Conservation (phyloP, 2,113 vertebrate genomes). For the Gulo gulo region DNA sequence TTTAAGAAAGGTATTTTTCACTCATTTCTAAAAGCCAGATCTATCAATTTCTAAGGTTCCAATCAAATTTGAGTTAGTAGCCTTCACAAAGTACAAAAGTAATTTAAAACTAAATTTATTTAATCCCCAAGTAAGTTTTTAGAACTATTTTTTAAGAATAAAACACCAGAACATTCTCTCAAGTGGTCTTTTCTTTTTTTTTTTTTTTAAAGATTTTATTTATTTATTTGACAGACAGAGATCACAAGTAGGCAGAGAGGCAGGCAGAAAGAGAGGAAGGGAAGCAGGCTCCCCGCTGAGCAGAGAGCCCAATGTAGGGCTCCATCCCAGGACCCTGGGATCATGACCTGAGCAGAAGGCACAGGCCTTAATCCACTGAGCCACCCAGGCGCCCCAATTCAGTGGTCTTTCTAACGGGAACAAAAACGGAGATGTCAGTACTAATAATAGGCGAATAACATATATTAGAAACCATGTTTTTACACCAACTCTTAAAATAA, state of each 20-base stretch:
- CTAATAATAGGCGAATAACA: constrained; percentile 11
- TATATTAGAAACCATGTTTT: neutral
- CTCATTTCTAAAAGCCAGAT: neutral
- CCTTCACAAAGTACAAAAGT: neutral
- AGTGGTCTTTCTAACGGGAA: neutral
- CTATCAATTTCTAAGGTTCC: neutral
- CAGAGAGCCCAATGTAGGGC: too few species aligned
- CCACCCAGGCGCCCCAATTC: neutral
- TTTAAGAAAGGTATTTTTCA: constrained; percentile 14
- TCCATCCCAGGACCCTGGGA: too few species aligned
- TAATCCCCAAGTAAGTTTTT: constrained; percentile 28
- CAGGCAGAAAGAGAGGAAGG: too few species aligned
- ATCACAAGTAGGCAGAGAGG: too few species aligned
- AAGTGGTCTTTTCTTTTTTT: too few species aligned
- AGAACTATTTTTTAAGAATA: neutral
- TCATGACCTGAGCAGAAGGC: too few species aligned
- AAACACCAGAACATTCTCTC: neutral
- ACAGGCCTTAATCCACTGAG: too few species aligned
- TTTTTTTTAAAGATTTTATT: too few species aligned
- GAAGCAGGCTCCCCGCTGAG: too few species aligned
- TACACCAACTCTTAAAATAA: constrained; percentile 13
- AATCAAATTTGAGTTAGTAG: neutral
- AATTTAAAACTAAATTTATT: constrained; percentile 45
- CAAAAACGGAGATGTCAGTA: neutral
- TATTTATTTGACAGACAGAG: too few species aligned